phyloP scores from a whole-genome alignment of 2,888 invertebrate genomes.

The Tanypteryx hageni region DNA sequence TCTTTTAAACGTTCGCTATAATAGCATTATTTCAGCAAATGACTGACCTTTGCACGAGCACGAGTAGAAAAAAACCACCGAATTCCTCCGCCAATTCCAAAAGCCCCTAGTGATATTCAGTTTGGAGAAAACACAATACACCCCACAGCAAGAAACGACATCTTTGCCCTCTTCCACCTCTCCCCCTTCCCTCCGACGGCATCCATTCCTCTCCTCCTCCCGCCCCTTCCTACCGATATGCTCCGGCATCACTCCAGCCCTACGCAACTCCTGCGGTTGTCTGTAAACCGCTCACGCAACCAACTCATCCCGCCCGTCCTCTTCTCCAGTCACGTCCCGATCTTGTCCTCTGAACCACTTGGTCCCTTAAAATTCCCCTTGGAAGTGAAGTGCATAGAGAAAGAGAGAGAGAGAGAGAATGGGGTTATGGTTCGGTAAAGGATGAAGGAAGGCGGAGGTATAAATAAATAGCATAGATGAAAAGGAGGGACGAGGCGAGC shows the following conservation, averaged over 20 bases:
- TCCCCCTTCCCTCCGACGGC: neutral
- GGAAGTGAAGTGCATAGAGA: constrained; percentile 15
- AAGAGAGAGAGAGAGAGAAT: neutral
- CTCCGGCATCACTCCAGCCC: neutral
- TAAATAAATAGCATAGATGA: neutral
- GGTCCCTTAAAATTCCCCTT: neutral
- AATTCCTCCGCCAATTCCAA: neutral
- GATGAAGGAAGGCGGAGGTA: neutral
- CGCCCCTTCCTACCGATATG: neutral
- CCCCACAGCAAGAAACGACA: neutral
- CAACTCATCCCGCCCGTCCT: neutral
- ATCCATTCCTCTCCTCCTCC: neutral
- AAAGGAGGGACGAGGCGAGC: neutral
- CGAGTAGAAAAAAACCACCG: neutral
- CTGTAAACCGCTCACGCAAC: constrained; percentile 60
- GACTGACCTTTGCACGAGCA: neutral
- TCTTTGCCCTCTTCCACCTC: neutral
- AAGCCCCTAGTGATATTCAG: constrained; percentile 37
- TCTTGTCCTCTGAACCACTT: neutral
- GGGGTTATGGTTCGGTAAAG: neutral
- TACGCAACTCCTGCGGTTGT: neutral
- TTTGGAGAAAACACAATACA: constrained; percentile 45
- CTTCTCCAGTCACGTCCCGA: neutral
- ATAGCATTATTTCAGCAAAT: neutral
- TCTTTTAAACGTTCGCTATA: neutral